Evolutionary conservation across 2,888 invertebrate genomes (phyloP).

Genomic region (Clostera curtula): DNA sequence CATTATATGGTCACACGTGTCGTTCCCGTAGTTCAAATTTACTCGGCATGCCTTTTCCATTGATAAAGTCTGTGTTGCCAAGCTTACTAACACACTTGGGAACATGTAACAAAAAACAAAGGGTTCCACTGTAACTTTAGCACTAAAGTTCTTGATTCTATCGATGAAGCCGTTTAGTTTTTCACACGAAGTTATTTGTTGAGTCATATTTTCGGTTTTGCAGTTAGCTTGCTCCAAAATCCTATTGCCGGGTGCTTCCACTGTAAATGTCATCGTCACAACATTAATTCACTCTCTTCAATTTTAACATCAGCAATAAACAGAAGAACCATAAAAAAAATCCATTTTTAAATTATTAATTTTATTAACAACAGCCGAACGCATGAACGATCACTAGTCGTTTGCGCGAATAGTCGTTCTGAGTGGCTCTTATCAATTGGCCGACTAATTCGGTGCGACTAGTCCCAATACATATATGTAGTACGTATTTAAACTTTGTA

Average conservation of each 20-base stretch:
- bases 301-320: slow-evolving; percentile 20
- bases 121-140: slow-evolving; percentile 78
- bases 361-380: too few species aligned
- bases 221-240: slow-evolving; percentile 47
- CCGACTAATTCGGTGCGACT: too few species aligned
- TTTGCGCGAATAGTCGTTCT: too few species aligned
- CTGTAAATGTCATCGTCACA: slow-evolving; percentile 67
- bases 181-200: too few species aligned
- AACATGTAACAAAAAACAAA: slow-evolving; percentile 79
- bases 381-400: too few species aligned
- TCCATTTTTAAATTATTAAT: too few species aligned
- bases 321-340: slow-evolving; percentile 8
- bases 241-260: slow-evolving; percentile 65
- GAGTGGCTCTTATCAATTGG: too few species aligned
- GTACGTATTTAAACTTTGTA: too few species aligned
- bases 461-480: too few species aligned
- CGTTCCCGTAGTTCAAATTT: slow-evolving; percentile 67
- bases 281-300: slow-evolving; percentile 45
- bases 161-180: too few species aligned
- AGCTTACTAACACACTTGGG: slow-evolving; percentile 79
- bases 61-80: slow-evolving; percentile 72
- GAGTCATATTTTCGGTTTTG: slow-evolving; percentile 50
- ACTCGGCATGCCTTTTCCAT: slow-evolving; percentile 76
- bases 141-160: slow-evolving; percentile 54
- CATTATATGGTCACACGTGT: slow-evolving; percentile 70